phyloP scores from a whole-genome alignment of 1,140 invertebrate species.

The Bombus confusus region DNA sequence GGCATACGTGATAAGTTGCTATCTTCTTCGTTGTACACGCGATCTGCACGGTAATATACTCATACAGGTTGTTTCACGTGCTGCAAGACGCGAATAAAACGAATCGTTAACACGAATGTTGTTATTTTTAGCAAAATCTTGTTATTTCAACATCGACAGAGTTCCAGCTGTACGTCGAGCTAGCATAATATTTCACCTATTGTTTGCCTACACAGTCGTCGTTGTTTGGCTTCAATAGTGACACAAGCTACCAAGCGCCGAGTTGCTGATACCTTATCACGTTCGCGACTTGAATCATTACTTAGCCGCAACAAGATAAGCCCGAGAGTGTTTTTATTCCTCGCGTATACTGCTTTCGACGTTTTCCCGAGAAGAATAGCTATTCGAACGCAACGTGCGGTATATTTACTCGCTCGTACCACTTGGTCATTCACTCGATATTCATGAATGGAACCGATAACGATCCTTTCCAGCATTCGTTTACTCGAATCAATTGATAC shows the following conservation, averaged over 20 bases:
- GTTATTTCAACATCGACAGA: neutral
- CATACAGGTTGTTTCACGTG: conserved; percentile 7
- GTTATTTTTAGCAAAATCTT: neutral
- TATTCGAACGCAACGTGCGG: neutral
- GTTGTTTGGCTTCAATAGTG: neutral
- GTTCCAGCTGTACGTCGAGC: neutral
- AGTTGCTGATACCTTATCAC: conserved; percentile 40
- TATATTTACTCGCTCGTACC: neutral
- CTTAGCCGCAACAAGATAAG: conserved; percentile 23
- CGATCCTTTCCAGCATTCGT: neutral
- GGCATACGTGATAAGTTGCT: conserved; percentile 33
- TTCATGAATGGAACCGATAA: neutral
- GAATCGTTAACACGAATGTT: neutral
- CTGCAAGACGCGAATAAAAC: neutral
- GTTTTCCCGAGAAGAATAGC: neutral
- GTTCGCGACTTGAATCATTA: conserved; percentile 9
- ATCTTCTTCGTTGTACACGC: conserved; percentile 21
- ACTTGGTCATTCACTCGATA: neutral
- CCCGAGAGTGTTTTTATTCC: conserved; percentile 6
- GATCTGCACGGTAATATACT: conserved; percentile 29
- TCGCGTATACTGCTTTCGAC: neutral
- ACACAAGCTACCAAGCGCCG: conserved; percentile 3
- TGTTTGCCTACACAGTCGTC: neutral
- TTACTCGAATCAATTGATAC: neutral
- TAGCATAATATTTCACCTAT: neutral